Base-by-base conservation (phyloP, 2,113 vertebrate genomes). In the Tragelaphus scriptus region DNA sequence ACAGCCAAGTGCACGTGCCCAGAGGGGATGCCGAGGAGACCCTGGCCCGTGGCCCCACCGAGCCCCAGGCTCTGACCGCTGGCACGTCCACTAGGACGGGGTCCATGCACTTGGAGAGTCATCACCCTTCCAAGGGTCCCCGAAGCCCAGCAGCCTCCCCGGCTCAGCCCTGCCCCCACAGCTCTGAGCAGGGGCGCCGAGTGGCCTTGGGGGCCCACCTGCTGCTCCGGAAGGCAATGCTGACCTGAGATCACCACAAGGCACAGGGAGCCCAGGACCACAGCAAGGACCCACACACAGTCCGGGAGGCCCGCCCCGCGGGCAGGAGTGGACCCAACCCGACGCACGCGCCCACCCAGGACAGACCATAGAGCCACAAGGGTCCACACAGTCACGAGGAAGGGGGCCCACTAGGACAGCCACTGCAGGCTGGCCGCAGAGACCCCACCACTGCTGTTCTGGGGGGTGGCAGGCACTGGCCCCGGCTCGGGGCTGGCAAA, bases 311-410 rank as follows among this genome's bases (percentile, higher is more conserved):
- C 23, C 0, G 25, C 10, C 16, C n/a, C 9, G 1, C 0, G 0
- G 23, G n/a, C 61, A 16, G 59, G 26, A 21, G 44, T 0, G 4
- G 32, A 81, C 32, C 11, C 80, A 15, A 32, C 40, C 71, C 36
- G 5, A 23, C 1, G 3, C 16, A 1, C 7, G 7, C 17, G 8
- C 96, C 98, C 99, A 99, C 99, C 99, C 94, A 99, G 44, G 91
- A 98, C 99, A 5, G 98, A 92, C 30, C 98, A 51, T 79, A 97
- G 96, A 47, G 99, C 98, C 97, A 99, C 98, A 19, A 99, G 61
- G 26, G 99, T 95, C 99, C 99, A 99, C 28, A 99, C 13, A 0
- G 96, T 49, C 26, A 99, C 26, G 6, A 99, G 51, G 94, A 98
- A 99, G 1, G 98, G 99, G 0, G 28, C 10, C 58, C 95, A 65